Conservation (phyloP, 2,113 vertebrate species). For the Clarias gariepinus region DNA sequence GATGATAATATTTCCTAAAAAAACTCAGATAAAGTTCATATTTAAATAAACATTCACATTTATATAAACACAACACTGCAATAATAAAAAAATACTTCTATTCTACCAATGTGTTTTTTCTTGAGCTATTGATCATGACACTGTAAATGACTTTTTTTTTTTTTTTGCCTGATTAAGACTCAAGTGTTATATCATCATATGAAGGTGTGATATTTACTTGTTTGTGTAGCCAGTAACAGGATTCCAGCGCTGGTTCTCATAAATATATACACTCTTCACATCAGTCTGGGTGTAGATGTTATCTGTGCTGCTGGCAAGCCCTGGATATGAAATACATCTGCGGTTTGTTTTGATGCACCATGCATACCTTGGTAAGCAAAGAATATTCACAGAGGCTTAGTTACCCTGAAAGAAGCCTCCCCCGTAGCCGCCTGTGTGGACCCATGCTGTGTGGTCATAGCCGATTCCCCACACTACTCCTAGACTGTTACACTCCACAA, state of each 20-base stretch:
- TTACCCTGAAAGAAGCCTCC: slow-evolving; percentile 90
- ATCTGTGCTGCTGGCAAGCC: slow-evolving; percentile 84
- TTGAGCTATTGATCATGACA: too few relatives aligned
- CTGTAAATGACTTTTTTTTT: too few relatives aligned
- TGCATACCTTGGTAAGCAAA: neutral
- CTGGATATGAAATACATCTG: slow-evolving; percentile 55
- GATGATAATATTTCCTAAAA: too few relatives aligned
- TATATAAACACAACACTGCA: too few relatives aligned
- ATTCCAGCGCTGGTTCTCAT: slow-evolving; percentile 99
- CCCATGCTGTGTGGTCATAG: slow-evolving; percentile 90
- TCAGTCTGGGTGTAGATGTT: slow-evolving; percentile 88
- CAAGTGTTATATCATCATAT: too few relatives aligned
- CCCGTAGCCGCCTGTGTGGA: slow-evolving; percentile 86
- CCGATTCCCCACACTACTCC: slow-evolving; percentile 95
- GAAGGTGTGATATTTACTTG: slow-evolving; percentile 69
- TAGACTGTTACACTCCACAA: slow-evolving; percentile 82
- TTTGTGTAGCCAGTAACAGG: slow-evolving; percentile 91
- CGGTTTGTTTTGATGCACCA: neutral
- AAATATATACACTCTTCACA: slow-evolving; percentile 88
- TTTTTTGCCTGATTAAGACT: too few relatives aligned
- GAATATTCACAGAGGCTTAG: neutral
- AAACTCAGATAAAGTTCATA: too few relatives aligned
- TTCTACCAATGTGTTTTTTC: too few relatives aligned
- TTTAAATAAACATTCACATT: too few relatives aligned
- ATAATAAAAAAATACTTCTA: too few relatives aligned